Evolutionary conservation across 2,797 vertebrate genomes (phyloP), one percentile per base, ranked within the genome.

Genomic region (Ciconia nigra): DNA sequence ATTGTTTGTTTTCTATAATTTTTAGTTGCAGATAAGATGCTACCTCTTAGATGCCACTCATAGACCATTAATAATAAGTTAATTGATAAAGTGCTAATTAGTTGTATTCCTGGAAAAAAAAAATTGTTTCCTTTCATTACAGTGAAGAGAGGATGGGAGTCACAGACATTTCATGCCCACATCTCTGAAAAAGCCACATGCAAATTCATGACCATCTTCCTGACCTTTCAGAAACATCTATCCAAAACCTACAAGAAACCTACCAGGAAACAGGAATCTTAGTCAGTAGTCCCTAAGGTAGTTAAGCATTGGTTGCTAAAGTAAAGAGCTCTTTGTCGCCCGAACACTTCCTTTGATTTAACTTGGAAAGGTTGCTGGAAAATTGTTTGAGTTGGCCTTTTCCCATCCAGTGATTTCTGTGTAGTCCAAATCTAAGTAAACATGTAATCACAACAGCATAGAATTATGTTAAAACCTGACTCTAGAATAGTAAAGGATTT

Each of bases 241-340:
- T 63, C 35, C 80, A 88, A 93, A 87, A 49, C 29, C 76, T 88
- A 54, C 26, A 41, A 79, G n/a, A 95, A 90, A 83, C n/a, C 13
- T 78, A 91, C 35, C 46, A 83, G 70, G 92, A 96, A 95, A 72
- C 21, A 78, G 47, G 11, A 83, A 95, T 90, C 49, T 88, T 66
- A 93, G 47, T 70, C 55, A 89, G 44, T 83, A 74, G 51, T 90
- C 88, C 83, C 83, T 78, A 81, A 18, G 49, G 88, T 72, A 78
- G 72, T 87, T 88, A 93, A 93, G 77, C 35, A 51, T 6, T 88
- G 49, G 69, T 87, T 93, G 73, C 76, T 94, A 39, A 85, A 83
- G 82, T 95, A 95, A 95, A 94, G 90, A 86, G 57, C 35, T 94
- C 92, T 94, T 96, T 95, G 85, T 96, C 55, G 3, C 80, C 44